Conservation (phyloP, 2,888 invertebrate genomes). For the Brachynemurus nebulosus region DNA sequence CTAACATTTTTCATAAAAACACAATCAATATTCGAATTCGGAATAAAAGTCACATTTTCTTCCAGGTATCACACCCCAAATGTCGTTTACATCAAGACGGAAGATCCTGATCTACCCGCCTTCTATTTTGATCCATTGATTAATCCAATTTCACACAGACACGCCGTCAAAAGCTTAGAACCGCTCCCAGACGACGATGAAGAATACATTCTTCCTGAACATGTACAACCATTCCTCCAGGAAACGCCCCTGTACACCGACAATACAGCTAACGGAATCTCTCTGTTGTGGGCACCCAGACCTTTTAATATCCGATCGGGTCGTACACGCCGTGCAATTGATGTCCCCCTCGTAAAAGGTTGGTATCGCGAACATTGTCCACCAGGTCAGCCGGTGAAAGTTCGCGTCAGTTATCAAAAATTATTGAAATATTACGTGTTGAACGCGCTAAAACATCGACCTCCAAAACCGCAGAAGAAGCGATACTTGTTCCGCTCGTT, state of each 20-base stretch:
- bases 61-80: slow-evolving; percentile 97
- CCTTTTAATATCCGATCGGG: slow-evolving; percentile 95
- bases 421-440: slow-evolving; percentile 95
- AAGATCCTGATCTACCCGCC: slow-evolving; percentile 98
- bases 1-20: slow-evolving; percentile 32
- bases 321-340: slow-evolving; percentile 83
- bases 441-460: slow-evolving; percentile 92
- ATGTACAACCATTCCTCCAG: slow-evolving; percentile 82
- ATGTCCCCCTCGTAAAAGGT: slow-evolving; percentile 92
- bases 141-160: slow-evolving; percentile 95
- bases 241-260: slow-evolving; percentile 95
- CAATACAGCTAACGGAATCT: slow-evolving; percentile 97
- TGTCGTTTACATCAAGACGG: slow-evolving; percentile 98
- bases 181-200: slow-evolving; percentile 87
- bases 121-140: slow-evolving; percentile 99
- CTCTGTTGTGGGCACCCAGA: slow-evolving; percentile 92
- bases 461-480: slow-evolving; percentile 98
- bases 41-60: slow-evolving; percentile 4
- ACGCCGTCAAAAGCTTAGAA: slow-evolving; percentile 68
- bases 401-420: slow-evolving; percentile 98
- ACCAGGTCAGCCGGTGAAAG: slow-evolving; percentile 95
- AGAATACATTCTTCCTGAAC: slow-evolving; percentile 83
- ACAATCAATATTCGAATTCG: no score
- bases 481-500: slow-evolving; percentile 96
- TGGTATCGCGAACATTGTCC: slow-evolving; percentile 96